Base-by-base conservation (phyloP, 30 jellyfish, hydroid and myxozoan genomes). In the Hydractinia echinata region DNA sequence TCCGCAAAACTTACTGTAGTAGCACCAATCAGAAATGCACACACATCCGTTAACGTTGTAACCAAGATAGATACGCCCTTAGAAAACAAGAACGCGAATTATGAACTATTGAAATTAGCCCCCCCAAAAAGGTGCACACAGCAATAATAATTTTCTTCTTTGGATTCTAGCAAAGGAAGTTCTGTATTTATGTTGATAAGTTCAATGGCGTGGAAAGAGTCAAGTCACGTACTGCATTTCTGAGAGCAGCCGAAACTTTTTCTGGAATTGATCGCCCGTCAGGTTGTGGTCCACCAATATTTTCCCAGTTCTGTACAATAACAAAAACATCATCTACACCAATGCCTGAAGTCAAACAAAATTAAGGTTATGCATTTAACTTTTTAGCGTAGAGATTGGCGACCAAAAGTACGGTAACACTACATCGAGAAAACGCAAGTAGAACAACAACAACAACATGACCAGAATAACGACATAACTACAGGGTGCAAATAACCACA, bases 281-380 rank as follows among this genome's bases (percentile, higher is more conserved):
- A 54, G 86, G 88, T 19, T 77, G 72, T 7, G 79, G 76, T 66
- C 54, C 83, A 51, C 79, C 76, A 14, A 55, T 56, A 55, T 72
- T 90, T 21, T 90, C 97, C 67, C 86, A 90, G 11, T 89, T 77
- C 54, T 90, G 97, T 15, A 85, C 68, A 20, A 90, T 84, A 53
- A 90, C 95, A 72, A 90, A 90, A 2, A 90, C 87, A 69, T 90
- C 95, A 55, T 90, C 97, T 8, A 90, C 97, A 19, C 97, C 97
- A 62, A 90, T 90, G 62, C 96, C 96, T 89, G 72, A 11, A 64
- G 30, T 16, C 19, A 64, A 64, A 30, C 44, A 30, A 30, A 30
- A 30, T 30, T 30, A 30, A 30, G 44, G 44, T 30, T 30, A 30
- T 30, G 44, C 44, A 30, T 30, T 30, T 30, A 30, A 30, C 44